Percentiles rank a stretch among this genome's conserved stretches.
Conservation (phyloP, 2,797 vertebrate genomes). For the Chiloscyllium punctatum region DNA sequence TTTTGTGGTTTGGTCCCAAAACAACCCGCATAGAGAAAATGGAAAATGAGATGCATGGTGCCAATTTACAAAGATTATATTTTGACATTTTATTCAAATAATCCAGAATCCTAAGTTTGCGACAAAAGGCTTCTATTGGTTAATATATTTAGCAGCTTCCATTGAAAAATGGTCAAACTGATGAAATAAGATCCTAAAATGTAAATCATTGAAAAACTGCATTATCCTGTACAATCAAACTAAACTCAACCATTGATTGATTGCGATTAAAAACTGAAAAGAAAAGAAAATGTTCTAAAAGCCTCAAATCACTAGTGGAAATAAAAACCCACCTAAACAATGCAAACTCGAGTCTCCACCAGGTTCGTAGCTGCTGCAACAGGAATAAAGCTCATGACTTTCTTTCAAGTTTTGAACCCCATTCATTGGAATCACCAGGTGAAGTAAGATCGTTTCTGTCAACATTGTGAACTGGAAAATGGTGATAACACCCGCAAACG, state of each 20-base stretch:
- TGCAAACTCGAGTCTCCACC: background rate
- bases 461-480: background rate
- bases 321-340: background rate
- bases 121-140: background rate
- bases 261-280: background rate
- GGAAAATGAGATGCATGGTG: background rate
- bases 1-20: background rate
- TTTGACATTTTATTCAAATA: background rate
- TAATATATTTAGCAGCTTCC: background rate
- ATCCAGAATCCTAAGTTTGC: background rate
- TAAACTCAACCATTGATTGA: background rate
- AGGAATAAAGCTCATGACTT: background rate
- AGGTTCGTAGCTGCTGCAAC: background rate
- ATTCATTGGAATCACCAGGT: background rate
- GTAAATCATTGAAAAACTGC: background rate
- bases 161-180: background rate
- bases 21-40: background rate
- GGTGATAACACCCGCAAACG: background rate
- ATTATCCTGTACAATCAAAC: background rate
- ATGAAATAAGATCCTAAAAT: background rate
- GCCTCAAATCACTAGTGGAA: background rate
- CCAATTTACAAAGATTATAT: background rate
- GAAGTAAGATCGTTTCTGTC: background rate
- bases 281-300: background rate
- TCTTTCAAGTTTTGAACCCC: background rate